Evolutionary conservation across 2,888 invertebrate genomes (phyloP).

Genomic region (Pammene fasciana): DNA sequence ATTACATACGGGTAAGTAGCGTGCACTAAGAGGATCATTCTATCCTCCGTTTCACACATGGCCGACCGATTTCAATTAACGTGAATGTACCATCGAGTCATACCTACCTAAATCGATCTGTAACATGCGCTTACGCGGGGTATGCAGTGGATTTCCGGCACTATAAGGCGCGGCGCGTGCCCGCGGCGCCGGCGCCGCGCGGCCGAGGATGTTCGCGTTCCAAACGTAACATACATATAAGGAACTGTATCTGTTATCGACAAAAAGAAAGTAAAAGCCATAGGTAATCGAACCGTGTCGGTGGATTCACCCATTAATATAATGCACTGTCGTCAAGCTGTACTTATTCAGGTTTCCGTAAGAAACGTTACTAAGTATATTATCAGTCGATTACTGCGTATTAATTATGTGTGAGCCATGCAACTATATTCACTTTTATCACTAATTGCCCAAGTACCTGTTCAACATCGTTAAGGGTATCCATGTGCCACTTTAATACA

Average conservation of each 20-base stretch:
- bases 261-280: slow-evolving; percentile 73
- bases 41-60: slow-evolving; percentile 69
- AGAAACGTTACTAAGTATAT: not conserved
- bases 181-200: slow-evolving; percentile 49
- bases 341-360: slow-evolving; percentile 19
- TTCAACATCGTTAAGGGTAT: too few relatives aligned
- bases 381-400: not conserved
- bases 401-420: too few relatives aligned
- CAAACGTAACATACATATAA: slow-evolving; percentile 51
- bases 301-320: slow-evolving; percentile 43
- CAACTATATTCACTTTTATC: too few relatives aligned
- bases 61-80: slow-evolving; percentile 61
- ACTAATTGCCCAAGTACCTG: too few relatives aligned
- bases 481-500: too few relatives aligned
- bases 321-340: slow-evolving; percentile 21
- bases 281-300: slow-evolving; percentile 56
- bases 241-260: slow-evolving; percentile 62
- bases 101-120: slow-evolving; percentile 50
- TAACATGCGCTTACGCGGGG: slow-evolving; percentile 57
- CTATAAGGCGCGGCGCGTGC: slow-evolving; percentile 41
- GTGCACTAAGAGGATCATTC: slow-evolving; percentile 62
- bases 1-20: slow-evolving; percentile 67
- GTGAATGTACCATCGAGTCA: slow-evolving; percentile 46
- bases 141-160: slow-evolving; percentile 55
- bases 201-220: slow-evolving; percentile 52